Conservation (phyloP, 2,888 invertebrate genomes). For the Cheilosia vernalis region DNA sequence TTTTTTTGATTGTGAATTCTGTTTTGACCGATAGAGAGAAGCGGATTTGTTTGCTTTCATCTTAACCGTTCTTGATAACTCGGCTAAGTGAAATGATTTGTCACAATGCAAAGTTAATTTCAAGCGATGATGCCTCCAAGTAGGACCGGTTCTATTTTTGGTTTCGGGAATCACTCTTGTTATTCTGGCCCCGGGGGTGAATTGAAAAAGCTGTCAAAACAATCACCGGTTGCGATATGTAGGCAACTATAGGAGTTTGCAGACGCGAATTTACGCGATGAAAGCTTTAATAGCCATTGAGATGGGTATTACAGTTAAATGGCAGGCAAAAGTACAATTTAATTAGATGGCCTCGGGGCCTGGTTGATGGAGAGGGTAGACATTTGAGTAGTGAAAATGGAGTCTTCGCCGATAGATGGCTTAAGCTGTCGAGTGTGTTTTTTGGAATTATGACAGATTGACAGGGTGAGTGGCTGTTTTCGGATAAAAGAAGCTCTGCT, state of each 20-base stretch:
- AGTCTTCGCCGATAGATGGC: slow-evolving; percentile 5
- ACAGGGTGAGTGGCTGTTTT: slow-evolving; percentile 15
- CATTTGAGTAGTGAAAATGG: slow-evolving; percentile 30
- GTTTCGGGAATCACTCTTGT: neutral
- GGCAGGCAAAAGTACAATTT: slow-evolving; percentile 39
- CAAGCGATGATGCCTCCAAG: neutral
- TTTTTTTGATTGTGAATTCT: neutral
- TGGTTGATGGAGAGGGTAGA: neutral
- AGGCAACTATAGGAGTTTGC: slow-evolving; percentile 15
- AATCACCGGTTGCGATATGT: slow-evolving; percentile 17
- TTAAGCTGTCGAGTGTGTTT: neutral
- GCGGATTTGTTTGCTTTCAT: slow-evolving; percentile 9
- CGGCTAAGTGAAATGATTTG: slow-evolving; percentile 55
- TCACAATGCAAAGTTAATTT: slow-evolving; percentile 34
- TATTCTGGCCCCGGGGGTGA: slow-evolving; percentile 6
- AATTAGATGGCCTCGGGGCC: slow-evolving; percentile 44
- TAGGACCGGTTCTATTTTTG: slow-evolving; percentile 5
- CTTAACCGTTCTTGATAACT: slow-evolving; percentile 27
- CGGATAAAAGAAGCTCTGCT: neutral
- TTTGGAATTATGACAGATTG: neutral
- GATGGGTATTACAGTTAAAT: slow-evolving; percentile 17
- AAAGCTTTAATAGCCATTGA: slow-evolving; percentile 46
- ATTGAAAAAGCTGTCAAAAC: slow-evolving; percentile 65
- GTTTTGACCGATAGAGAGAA: neutral
- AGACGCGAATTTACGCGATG: slow-evolving; percentile 37